phyloP scores from a whole-genome alignment of 2,113 vertebrate species.

The Heterotilapia buettikoferi region DNA sequence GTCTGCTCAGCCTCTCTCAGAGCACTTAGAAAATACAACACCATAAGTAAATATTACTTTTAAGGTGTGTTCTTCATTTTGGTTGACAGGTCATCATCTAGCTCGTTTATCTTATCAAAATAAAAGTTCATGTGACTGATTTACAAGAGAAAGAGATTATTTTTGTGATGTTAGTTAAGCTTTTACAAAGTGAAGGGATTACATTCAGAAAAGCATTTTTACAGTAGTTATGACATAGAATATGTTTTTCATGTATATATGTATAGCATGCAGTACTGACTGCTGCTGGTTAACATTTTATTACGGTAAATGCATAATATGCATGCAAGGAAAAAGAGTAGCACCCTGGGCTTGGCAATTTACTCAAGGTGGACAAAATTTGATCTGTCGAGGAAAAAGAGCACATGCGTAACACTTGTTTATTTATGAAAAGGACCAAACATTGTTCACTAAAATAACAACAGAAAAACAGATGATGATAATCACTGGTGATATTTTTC shows the following conservation, averaged over 20 bases:
- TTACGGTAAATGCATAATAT: neutral
- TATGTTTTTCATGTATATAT: neutral
- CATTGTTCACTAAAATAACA: neutral
- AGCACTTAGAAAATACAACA: neutral
- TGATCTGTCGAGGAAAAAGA: neutral
- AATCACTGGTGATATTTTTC: neutral
- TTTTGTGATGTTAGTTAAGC: neutral
- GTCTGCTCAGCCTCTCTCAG: neutral
- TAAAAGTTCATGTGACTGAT: neutral
- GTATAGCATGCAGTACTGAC: neutral
- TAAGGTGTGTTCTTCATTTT: conserved; percentile 25
- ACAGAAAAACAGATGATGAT: neutral
- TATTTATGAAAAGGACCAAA: neutral
- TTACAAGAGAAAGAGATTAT: neutral
- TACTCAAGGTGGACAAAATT: neutral
- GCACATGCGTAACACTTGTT: neutral
- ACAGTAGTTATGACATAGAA: neutral
- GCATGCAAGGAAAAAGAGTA: neutral
- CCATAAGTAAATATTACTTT: conserved; percentile 54
- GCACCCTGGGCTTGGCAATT: neutral
- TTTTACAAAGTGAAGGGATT: neutral
- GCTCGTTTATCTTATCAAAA: neutral
- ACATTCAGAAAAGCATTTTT: neutral
- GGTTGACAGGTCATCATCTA: neutral
- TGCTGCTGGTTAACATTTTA: neutral